Percentiles rank a stretch among this genome's conserved stretches.
phyloP scores from a whole-genome alignment of 2,797 vertebrate genomes.

The Rhabdophis nuchalis region DNA sequence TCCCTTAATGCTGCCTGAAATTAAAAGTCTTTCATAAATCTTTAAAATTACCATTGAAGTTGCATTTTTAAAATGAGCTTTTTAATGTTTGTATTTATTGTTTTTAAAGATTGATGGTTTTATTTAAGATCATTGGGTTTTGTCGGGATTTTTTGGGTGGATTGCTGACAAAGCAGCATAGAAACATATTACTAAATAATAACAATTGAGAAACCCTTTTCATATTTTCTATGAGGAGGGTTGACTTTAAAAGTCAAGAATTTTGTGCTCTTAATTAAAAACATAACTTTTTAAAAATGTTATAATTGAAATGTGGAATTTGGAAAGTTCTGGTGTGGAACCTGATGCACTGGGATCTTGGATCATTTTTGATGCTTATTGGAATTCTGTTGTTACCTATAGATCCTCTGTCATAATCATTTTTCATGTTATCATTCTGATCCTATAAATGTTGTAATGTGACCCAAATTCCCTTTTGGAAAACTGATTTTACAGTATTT shows the following conservation, averaged over 20 bases:
- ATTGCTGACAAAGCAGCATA: neutral
- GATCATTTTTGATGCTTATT: neutral
- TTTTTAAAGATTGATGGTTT: neutral
- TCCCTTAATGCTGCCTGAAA: neutral
- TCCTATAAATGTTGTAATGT: conserved; percentile 13
- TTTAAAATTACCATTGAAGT: neutral
- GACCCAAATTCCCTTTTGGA: conserved; percentile 31
- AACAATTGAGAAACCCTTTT: neutral
- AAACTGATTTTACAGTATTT: conserved; percentile 28
- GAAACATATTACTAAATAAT: neutral
- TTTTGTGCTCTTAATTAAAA: neutral
- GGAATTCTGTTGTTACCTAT: neutral
- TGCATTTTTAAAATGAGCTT: neutral
- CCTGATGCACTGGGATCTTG: neutral
- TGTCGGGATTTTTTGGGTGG: neutral
- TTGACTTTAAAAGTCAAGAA: no score
- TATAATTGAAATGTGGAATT: neutral
- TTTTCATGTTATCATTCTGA: neutral
- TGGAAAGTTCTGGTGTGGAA: neutral
- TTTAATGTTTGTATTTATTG: neutral
- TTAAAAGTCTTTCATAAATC: neutral
- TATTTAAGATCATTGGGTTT: neutral
- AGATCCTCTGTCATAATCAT: neutral
- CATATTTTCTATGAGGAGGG: neutral
- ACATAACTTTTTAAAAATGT: neutral